Evolutionary conservation across 2,888 invertebrate species (phyloP), one percentile per base, ranked within the genome.

Genomic region (Pristionchus arcanus): DNA sequence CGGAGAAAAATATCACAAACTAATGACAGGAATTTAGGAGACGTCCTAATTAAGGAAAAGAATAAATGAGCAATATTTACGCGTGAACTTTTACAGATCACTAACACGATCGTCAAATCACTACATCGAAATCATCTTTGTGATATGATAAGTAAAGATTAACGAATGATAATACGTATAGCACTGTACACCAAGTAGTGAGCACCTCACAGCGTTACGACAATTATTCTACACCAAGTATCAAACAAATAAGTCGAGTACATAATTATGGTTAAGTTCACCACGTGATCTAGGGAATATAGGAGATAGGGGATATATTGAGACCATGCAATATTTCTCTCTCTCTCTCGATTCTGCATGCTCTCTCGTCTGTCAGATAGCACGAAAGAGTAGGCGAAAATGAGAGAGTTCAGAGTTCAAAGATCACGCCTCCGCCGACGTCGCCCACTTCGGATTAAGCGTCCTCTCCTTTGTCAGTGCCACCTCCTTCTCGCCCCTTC

Each of bases 211-310:
- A 31, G 31, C 31, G 0, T 71, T 31, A 25, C 37, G 37, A 37
- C 37, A 74, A 74, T 34, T 34, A 74, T 21, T 21, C 21, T 74
- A 74, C 74, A 74, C 74, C 74, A 74, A 74, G 74, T 74, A 74
- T 63, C 63, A 25, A 63, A 63, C 25, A 59, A 49, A 49, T 13
- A 49, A 49, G 42, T n/a, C 63, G n/a, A 63, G 63, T 63, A 63
- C 37, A 21, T 37, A 21, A 37, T 37, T 74, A 74, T 37, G 21
- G 74, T 42, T 37, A 37, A 74, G 21, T 74, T 74, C 74, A 74
- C 31, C 21, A 15, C 31, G 68, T 11, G 25, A 19, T 37, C 37
- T 74, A 74, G 21, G 31, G 13, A 34, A 71, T 34, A 34, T 71
- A 13, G 0, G 71, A 28, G 71, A 71, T 34, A 55, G 34, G 31